A percentile compares a stretch with the other conserved stretches of the same genome.
Conservation (phyloP, 2,113 vertebrate species). For the Chloropsis hardwickii region DNA sequence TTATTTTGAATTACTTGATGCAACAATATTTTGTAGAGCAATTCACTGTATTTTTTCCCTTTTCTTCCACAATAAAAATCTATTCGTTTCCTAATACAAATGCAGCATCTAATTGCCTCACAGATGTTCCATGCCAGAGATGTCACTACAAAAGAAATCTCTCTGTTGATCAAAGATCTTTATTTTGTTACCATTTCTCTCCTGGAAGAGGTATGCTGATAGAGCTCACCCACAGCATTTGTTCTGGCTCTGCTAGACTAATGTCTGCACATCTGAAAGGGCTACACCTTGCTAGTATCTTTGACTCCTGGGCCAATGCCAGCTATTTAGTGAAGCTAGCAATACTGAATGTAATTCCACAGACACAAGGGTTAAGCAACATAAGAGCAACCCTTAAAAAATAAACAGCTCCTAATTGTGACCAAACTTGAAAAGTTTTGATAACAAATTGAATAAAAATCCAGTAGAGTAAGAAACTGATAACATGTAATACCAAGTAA, state of each 20-base stretch:
- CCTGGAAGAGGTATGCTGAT: neutral
- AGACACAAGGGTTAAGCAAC: neutral
- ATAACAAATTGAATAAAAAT: neutral
- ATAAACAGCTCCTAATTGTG: neutral
- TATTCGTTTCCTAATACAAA: neutral
- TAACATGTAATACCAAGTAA: neutral
- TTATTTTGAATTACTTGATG: neutral
- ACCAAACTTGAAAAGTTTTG: neutral
- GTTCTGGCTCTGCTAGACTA: neutral
- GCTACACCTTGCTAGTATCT: neutral
- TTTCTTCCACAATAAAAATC: constrained; percentile 1
- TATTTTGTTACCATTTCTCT: neutral
- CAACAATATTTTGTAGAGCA: neutral
- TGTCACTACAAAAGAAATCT: neutral
- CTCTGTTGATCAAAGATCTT: neutral
- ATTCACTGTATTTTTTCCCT: neutral
- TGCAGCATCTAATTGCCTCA: neutral
- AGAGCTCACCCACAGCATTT: neutral
- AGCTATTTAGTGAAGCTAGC: neutral
- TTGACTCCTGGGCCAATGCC: neutral
- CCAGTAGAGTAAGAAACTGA: neutral
- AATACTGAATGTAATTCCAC: neutral
- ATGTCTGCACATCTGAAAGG: neutral
- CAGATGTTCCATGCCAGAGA: neutral
- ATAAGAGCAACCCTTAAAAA: neutral